Base-by-base conservation (phyloP, 2,113 vertebrate species). In the Sphaerodactylus townsendi region DNA sequence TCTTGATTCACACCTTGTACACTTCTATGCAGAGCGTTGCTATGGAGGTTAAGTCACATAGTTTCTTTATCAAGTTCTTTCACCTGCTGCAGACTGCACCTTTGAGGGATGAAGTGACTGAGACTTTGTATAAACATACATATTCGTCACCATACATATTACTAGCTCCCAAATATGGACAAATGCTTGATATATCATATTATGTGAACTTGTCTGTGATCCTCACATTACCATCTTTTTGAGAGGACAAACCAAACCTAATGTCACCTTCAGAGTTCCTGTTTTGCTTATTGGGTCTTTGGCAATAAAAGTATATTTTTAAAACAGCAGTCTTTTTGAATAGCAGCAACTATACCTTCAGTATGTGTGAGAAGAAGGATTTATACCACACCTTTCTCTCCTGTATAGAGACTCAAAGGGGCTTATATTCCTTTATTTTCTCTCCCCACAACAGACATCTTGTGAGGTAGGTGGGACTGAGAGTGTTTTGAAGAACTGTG, bases 281-380 rank as follows among this genome's bases (percentile, higher is more conserved):
- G 21, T 41, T 2, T 25, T 89, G 70, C 86, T 28, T 74, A 56
- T 75, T 44, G 14, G 48, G 25, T 75, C 82, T 87, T 87, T 71
- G 17, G n/a, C 88, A 93, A 89, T 93, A 89, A 93, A 93, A 81
- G 85, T 85, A 80, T 80, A 86, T 84, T 86, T 92, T 90, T 90
- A 81, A 89, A 92, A 82, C 82, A 93, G 88, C 88, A 89, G 82
- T 93, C 90, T 65, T 90, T 86, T 77, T 87, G 90, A 91, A 84
- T 91, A 88, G 90, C 85, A 88, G 88, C 89, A 89, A 85, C 76
- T 76, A 3, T 50, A 15, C 17, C 10, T 62, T 37, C 9, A 35
- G 15, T 30, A 28, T 75, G 28, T 41, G 46, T 9, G 21, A 30
- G 65, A 11, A 33, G 23, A 17, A 41, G n/a, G n/a, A n/a, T n/a